Evolutionary conservation across 2,113 vertebrate genomes (phyloP), one percentile per base, ranked within the genome.

Genomic region (Sardina pilchardus): DNA sequence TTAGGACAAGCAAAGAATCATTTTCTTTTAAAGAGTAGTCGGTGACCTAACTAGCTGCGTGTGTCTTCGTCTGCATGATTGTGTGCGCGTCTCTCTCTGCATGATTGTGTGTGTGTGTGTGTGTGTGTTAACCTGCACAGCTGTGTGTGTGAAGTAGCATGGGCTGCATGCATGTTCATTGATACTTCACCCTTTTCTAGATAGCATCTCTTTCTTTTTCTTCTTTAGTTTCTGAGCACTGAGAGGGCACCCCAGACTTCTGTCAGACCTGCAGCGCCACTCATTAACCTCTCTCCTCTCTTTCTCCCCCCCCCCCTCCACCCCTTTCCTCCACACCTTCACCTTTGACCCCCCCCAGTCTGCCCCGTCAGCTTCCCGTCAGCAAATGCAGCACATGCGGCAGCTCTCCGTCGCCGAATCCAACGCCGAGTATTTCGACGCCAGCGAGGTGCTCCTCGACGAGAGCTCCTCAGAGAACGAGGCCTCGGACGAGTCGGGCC

Each of bases 391-490:
- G 92, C 26, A 88, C 47, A 71, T 42, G 0, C 92, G 94, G 10
- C 44, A 96, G 43, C 94, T 96, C 56, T 98, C 97, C 0, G 93
- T 97, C 45, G 96, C 96, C 0, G 97, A 98, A 0, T 98, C 97
- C 0, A 95, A 96, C 92, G 95, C 96, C 0, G 97, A 98, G 87
- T 99, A 97, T 90, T 98, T 96, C 4, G 97, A 99, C 0, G 97
- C 97, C 89, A 96, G 93, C 0, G 97, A 99, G 85, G 96, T 97
- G 36, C 93, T 98, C 9, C 87, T 96, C 24, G 97, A 96, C 0
- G 97, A 97, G 88, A 97, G 91, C 84, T 96, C 96, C 7, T 97
- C 97, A 0, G 97, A 97, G 91, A 97, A 97, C 0, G 97, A 98
- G 91, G 95, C 94, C 3, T 97, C 97, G 0, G 97, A 97, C 0